Conservation (phyloP, 2,888 invertebrate species). For the Chrysolina oricalcia region DNA sequence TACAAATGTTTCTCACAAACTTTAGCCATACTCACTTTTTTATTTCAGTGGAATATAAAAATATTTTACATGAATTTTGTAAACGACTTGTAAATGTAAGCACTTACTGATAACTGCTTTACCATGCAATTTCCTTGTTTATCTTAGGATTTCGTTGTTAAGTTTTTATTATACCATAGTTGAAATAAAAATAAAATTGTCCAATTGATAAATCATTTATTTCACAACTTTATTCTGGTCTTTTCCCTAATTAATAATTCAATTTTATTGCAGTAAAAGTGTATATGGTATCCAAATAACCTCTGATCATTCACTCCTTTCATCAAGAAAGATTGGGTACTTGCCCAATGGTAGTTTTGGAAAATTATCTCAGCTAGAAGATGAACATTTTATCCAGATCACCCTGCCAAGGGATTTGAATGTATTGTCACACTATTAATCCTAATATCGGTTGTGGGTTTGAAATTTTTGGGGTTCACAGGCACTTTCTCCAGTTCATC, state of each 20-base stretch:
- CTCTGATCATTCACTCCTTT: too few relatives aligned
- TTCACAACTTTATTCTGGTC: neutral
- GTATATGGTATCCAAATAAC: too few relatives aligned
- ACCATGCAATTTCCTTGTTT: too few relatives aligned
- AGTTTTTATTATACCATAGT: neutral
- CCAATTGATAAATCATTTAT: neutral
- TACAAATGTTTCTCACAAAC: too few relatives aligned
- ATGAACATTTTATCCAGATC: neutral
- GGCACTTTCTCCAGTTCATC: constrained; percentile 96
- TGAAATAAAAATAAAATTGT: neutral
- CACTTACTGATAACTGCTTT: too few relatives aligned
- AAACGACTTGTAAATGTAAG: too few relatives aligned
- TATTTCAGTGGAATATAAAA: too few relatives aligned
- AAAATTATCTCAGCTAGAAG: neutral
- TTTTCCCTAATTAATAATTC: neutral
- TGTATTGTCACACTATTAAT: constrained; percentile 95
- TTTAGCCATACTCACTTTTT: too few relatives aligned
- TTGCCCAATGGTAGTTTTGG: too few relatives aligned
- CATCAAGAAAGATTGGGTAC: too few relatives aligned
- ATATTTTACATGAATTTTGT: too few relatives aligned
- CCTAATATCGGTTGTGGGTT: constrained; percentile 89
- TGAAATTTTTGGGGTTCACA: constrained; percentile 94
- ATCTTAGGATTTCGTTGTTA: too few relatives aligned
- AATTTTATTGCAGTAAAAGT: neutral
- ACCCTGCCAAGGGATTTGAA: constrained; percentile 93